phyloP scores from a whole-genome alignment of 2,113 vertebrate species.

The Cepphus grylle region DNA sequence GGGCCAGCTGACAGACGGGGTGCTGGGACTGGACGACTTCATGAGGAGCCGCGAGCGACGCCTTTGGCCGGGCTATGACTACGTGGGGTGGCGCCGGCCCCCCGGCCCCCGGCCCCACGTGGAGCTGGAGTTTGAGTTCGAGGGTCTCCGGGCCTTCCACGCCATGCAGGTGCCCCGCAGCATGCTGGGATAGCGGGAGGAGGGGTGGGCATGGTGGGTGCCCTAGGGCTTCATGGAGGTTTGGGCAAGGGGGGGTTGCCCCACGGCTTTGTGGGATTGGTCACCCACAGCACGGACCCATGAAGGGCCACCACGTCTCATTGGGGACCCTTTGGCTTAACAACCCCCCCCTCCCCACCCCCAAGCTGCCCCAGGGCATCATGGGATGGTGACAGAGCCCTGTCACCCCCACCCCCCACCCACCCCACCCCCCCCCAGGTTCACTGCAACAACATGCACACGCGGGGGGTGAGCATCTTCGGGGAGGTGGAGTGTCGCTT shows the following conservation, averaged over 20 bases:
- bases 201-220: background rate
- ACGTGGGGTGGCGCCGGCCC: slow-evolving; percentile 86
- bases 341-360: too few relatives aligned
- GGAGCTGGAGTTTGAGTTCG: slow-evolving; percentile 91
- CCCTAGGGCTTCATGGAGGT: rapidly evolving
- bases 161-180: slow-evolving; percentile 82
- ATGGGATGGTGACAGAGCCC: background rate
- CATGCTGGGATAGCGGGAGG: background rate
- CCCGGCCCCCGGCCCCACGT: slow-evolving; percentile 77
- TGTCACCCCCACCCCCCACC: background rate
- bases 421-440: slow-evolving; percentile 67
- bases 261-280: background rate
- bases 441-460: slow-evolving; percentile 92
- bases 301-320: background rate
- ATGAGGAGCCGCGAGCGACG: slow-evolving; percentile 82
- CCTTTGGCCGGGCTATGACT: slow-evolving; percentile 92
- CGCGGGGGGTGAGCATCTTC: slow-evolving; percentile 85
- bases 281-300: rapidly evolving
- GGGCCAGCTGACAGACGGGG: slow-evolving; percentile 88
- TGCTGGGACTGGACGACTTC: slow-evolving; percentile 89
- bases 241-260: background rate
- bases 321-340: background rate
- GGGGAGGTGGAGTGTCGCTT: slow-evolving; percentile 84
- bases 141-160: slow-evolving; percentile 80
- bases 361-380: background rate